Percentiles rank a stretch among this genome's conserved stretches.
These are phyloP conservation scores for Cerceris ruficornis DNA, from an alignment of 2,888 invertebrate genomes.

Conservation along the genomic window DNA sequence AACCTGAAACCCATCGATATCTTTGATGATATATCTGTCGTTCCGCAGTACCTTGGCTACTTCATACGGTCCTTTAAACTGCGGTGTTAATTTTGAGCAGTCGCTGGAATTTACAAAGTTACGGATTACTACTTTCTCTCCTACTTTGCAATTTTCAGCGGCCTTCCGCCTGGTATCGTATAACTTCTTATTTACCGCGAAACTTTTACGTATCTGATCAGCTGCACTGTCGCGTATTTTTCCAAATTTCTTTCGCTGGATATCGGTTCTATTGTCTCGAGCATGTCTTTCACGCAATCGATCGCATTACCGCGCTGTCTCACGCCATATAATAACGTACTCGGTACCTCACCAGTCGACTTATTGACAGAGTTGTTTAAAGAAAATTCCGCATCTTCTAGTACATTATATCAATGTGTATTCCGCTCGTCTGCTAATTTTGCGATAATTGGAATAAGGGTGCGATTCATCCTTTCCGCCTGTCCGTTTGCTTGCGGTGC, in stretches of 20 bases:
- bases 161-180: conserved; percentile 65
- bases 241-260: conserved; percentile 13
- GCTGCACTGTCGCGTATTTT: conserved; percentile 33
- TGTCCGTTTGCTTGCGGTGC: conserved; percentile 71
- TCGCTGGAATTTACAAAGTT: conserved; percentile 25
- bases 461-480: conserved; percentile 51
- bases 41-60: conserved; percentile 43
- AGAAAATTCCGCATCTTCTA: conserved; percentile 51
- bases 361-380: too few relatives aligned
- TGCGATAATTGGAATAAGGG: conserved; percentile 16
- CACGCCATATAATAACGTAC: conserved; percentile 67
- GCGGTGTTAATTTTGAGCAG: conserved; percentile 25
- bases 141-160: conserved; percentile 38
- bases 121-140: conserved; percentile 54
- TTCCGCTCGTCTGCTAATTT: conserved; percentile 13
- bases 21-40: conserved; percentile 51
- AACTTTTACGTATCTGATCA: conserved; percentile 40
- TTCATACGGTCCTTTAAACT: conserved; percentile 56
- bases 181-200: conserved; percentile 58
- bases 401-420: conserved; percentile 46
- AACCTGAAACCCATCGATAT: conserved; percentile 45
- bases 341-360: conserved; percentile 67
- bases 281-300: conserved; percentile 36
- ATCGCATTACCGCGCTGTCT: conserved; percentile 60
- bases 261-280: not conserved